Evolutionary conservation across 2,888 invertebrate genomes (phyloP).

Genomic region (Linnaemya vulpina): DNA sequence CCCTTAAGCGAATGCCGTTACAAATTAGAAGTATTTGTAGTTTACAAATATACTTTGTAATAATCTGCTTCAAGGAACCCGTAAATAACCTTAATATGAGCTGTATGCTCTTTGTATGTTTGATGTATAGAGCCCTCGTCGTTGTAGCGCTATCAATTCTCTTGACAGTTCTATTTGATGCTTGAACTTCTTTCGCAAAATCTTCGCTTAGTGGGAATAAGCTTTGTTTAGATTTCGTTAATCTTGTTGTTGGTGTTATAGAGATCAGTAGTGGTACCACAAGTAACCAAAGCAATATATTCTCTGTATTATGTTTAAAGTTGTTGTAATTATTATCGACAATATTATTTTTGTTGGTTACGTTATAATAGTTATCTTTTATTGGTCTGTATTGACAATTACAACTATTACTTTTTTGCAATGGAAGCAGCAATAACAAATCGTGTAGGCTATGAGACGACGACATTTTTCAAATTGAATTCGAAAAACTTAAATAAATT

Average conservation of each 20-base stretch:
- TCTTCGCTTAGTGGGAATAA: conserved; percentile 19
- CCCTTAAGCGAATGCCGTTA: conserved; percentile 9
- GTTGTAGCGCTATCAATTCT: conserved; percentile 32
- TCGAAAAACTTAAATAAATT: conserved; percentile 82
- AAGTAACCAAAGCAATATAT: conserved; percentile 64
- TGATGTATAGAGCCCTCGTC: conserved; percentile 47
- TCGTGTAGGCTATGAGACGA: conserved; percentile 77
- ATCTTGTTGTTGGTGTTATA: conserved; percentile 46
- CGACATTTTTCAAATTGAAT: conserved; percentile 83
- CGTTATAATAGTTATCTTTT: conserved; percentile 41
- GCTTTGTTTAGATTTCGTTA: conserved; percentile 23
- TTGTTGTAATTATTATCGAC: conserved; percentile 56
- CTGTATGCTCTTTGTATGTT: conserved; percentile 47
- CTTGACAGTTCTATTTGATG: conserved; percentile 41
- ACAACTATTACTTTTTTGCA: conserved; percentile 81
- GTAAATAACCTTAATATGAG: conserved; percentile 49
- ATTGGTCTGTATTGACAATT: conserved; percentile 74
- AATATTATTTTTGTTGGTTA: conserved; percentile 65
- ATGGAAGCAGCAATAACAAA: conserved; percentile 82
- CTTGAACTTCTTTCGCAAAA: conserved; percentile 53
- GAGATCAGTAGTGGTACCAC: conserved; percentile 65
- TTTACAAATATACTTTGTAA: conserved; percentile 29
- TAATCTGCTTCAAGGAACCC: conserved; percentile 33
- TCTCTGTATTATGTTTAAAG: conserved; percentile 65
- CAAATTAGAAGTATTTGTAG: conserved; percentile 32